Base-by-base conservation (phyloP, 2,888 invertebrate genomes). In the Biston betularia region DNA sequence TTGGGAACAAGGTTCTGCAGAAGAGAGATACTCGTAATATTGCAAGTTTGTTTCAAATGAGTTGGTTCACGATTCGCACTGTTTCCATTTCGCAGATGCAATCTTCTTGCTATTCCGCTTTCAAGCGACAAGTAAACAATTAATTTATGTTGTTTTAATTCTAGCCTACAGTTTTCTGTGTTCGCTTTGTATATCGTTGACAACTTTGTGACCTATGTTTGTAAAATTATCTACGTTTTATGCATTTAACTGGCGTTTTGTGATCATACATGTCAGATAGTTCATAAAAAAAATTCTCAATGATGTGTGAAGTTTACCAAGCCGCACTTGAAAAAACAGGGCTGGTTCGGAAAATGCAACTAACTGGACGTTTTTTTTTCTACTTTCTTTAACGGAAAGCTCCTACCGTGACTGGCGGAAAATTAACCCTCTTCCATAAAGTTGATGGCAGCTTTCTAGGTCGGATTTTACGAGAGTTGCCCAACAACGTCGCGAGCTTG, bases 81-180 rank as follows among this genome's bases (percentile, higher is more conserved):
- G 81, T 81, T 80, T 75, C 75, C 75, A 79, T 83, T 79, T 73
- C 76, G 74, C 70, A 76, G 77, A 79, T 83, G 82, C 84, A 84
- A 83, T 84, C 81, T 84, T 79, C 79, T 80, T 79, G 81, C 73
- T 77, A 80, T 77, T 82, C 77, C 74, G 76, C 77, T 82, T 80
- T 74, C 69, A 72, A 81, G 77, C 73, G 80, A 81, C 77, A 77
- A 71, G 74, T 73, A 75, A 82, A 82, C 79, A 81, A 81, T 80
- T 77, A 75, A 72, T 75, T 71, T 71, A 55, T 60, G 61, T 53
- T 66, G 64, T 59, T 54, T 35, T 52, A 50, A 46, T 66, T 61
- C 33, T 57, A 45, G 9, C 45, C 33, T 46, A 10, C 35, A 38
- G 38, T 59, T 44, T 34, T 58, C 33, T 54, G 40, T 46, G 15